A percentile compares a stretch with the other conserved stretches of the same genome.
Conservation (phyloP, 2,888 invertebrate species). For the Chaetogeoica ovagalla region DNA sequence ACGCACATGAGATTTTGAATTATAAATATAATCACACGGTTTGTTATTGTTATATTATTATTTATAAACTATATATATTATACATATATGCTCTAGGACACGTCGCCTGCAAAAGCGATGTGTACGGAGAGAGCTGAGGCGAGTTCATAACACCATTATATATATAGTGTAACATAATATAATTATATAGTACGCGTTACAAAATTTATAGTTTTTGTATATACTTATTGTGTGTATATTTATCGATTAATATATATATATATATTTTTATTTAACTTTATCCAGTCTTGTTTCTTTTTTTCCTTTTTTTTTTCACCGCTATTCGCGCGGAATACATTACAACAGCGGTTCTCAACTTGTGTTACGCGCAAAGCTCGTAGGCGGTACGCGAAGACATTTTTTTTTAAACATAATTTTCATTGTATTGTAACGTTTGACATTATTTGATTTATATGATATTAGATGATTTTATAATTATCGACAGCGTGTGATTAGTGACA, state of each 20-base stretch:
- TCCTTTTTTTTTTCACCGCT: neutral
- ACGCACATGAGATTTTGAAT: neutral
- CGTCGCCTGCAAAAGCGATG: neutral
- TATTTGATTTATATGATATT: too few species aligned
- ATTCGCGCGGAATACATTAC: too few species aligned
- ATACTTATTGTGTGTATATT: neutral
- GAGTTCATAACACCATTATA: neutral
- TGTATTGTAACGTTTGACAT: too few species aligned
- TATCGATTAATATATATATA: constrained; percentile 8
- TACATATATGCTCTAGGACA: neutral
- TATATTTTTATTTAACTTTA: constrained; percentile 24
- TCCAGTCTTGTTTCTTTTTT: neutral
- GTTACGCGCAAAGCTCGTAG: too few species aligned
- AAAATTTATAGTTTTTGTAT: constrained; percentile 1
- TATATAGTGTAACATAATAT: neutral
- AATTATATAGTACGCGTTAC: neutral
- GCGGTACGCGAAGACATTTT: neutral
- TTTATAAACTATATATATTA: neutral
- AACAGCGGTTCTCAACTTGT: too few species aligned
- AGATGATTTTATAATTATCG: too few species aligned
- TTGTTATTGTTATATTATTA: constrained; percentile 13
- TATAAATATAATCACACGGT: neutral
- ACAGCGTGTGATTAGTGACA: too few species aligned
- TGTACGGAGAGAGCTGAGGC: neutral
- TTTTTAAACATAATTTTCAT: too few species aligned